Conservation (phyloP, 2,797 vertebrate genomes). For the Chrysocyon brachyurus region DNA sequence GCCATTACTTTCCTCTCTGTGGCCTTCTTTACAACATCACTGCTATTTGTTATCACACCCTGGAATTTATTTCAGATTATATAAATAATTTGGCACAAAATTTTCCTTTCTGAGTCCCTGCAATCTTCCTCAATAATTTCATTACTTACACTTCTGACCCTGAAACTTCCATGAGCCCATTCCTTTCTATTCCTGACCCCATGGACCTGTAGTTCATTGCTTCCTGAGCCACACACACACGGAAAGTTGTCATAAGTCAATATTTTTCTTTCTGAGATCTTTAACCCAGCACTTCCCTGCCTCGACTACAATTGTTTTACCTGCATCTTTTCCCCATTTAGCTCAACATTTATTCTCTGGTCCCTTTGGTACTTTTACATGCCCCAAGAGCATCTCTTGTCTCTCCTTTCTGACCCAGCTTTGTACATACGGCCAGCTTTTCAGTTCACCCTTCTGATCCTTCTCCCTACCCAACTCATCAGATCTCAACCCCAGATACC, state of each 20-base stretch:
- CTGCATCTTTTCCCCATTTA: neutral
- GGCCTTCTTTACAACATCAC: constrained; percentile 22
- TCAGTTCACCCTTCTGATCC: neutral
- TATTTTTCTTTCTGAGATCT: constrained; percentile 31
- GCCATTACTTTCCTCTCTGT: neutral
- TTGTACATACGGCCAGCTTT: neutral
- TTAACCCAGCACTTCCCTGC: neutral
- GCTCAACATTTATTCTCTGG: neutral
- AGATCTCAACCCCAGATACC: neutral
- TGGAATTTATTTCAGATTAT: constrained; percentile 19
- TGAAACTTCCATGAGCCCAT: neutral
- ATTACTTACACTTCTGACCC: neutral
- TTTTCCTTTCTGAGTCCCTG: neutral
- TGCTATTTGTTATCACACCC: neutral
- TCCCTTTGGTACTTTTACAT: neutral
- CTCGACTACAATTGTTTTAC: neutral
- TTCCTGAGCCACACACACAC: neutral
- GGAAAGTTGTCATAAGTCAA: neutral
- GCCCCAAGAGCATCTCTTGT: too few species aligned
- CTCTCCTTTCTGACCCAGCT: neutral
- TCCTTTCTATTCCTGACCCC: neutral
- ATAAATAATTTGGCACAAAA: constrained; percentile 5
- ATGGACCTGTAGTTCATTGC: neutral
- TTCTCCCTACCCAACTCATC: neutral
- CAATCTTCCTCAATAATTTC: neutral